A percentile compares a stretch with the other conserved stretches of the same genome.
Conservation (phyloP, 2,113 vertebrate genomes). For the Hemibagrus wyckioides region DNA sequence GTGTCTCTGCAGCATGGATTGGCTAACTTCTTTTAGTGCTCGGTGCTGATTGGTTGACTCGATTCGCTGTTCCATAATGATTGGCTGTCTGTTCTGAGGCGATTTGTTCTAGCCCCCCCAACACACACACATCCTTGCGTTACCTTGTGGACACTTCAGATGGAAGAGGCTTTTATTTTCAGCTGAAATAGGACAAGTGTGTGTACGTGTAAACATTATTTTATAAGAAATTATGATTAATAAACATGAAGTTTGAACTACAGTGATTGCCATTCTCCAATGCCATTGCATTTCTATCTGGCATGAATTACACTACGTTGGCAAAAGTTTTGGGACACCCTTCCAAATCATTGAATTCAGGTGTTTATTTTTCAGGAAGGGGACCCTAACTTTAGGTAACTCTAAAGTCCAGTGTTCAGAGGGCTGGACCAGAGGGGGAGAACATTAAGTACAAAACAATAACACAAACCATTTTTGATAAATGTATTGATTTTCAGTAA, state of each 20-base stretch:
- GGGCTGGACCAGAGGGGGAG: too few species aligned
- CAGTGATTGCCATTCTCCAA: neutral
- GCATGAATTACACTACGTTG: neutral
- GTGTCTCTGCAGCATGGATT: neutral
- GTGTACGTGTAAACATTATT: neutral
- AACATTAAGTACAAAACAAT: too few species aligned
- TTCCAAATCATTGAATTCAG: too few species aligned
- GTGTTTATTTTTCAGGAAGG: too few species aligned
- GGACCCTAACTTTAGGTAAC: too few species aligned
- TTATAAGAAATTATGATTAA: neutral
- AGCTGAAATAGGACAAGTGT: neutral
- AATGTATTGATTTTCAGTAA: too few species aligned
- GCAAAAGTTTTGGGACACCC: too few species aligned
- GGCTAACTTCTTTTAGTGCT: neutral
- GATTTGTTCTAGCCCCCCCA: neutral
- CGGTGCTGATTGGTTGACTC: neutral
- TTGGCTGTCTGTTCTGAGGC: neutral
- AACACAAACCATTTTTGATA: too few species aligned
- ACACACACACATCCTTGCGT: neutral
- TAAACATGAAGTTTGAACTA: neutral
- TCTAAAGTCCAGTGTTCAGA: too few species aligned
- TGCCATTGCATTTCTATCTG: neutral
- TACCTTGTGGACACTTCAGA: neutral
- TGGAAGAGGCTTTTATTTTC: neutral
- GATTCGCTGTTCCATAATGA: neutral